Conservation (phyloP, 37 sponge, comb jelly and placozoan species). For the Mnemiopsis leidyi region DNA sequence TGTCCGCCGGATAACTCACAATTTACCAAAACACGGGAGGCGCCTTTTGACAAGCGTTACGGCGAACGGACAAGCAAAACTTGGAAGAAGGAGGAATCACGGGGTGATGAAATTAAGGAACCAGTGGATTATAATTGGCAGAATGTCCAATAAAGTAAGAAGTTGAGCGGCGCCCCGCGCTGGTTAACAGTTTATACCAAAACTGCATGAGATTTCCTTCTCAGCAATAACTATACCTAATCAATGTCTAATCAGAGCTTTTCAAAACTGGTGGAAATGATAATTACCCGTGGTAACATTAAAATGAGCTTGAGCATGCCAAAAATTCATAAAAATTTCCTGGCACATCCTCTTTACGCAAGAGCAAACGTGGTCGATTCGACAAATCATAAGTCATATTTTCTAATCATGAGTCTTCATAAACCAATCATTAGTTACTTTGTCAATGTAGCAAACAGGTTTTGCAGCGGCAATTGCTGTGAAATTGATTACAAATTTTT, state of each 20-base stretch:
- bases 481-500: no score
- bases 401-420: not conserved
- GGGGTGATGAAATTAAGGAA: not conserved
- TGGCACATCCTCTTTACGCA: not conserved
- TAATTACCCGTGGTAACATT: not conserved
- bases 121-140: not conserved
- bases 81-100: no score
- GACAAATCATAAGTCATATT: not conserved
- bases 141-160: not conserved
- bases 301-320: not conserved
- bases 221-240: not conserved
- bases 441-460: no score
- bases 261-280: not conserved
- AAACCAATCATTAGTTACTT: no score
- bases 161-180: not conserved
- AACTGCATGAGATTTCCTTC: not conserved
- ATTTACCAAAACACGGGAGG: not conserved
- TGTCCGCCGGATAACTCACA: not conserved
- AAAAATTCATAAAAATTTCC: not conserved
- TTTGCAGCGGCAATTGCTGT: no score
- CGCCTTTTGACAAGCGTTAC: no score
- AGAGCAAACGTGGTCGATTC: not conserved
- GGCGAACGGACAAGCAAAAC: no score
- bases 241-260: not conserved
- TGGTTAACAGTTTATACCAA: not conserved